phyloP scores from a whole-genome alignment of 2,797 vertebrate genomes.

The Hemitrygon akajei region DNA sequence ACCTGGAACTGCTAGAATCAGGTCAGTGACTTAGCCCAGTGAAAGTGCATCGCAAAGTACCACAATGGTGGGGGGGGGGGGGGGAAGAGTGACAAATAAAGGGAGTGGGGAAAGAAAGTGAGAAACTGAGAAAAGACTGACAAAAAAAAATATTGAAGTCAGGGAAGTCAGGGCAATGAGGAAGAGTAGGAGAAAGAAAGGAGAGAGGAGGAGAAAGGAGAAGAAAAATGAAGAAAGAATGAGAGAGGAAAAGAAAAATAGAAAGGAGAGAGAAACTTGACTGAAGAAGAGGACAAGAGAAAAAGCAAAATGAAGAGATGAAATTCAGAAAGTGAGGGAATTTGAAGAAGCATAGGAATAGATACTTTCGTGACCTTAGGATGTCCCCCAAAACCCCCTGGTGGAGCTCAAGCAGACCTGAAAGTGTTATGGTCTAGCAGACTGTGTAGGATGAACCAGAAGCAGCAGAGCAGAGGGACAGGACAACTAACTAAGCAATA shows the following conservation, averaged over 20 bases:
- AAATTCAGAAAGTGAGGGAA: neutral
- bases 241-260: neutral
- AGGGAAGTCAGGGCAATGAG: too few relatives aligned
- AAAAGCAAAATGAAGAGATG: neutral
- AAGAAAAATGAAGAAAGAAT: neutral
- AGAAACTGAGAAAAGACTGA: neutral
- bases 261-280: neutral
- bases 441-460: too few relatives aligned
- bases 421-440: too few relatives aligned
- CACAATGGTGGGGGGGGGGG: too few relatives aligned
- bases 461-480: too few relatives aligned
- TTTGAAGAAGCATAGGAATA: neutral
- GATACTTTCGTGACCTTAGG: neutral
- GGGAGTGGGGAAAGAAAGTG: neutral
- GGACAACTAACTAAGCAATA: too few relatives aligned
- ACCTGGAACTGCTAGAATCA: neutral
- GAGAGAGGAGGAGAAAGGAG: neutral
- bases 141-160: neutral
- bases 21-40: neutral
- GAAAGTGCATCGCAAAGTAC: neutral
- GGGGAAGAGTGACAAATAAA: neutral
- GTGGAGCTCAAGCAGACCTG: too few relatives aligned
- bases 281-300: neutral
- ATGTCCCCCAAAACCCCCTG: neutral
- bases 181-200: too few relatives aligned